Evolutionary conservation across 2,797 vertebrate species (phyloP), one percentile per base, ranked within the genome.

Genomic region (Momotus momota): DNA sequence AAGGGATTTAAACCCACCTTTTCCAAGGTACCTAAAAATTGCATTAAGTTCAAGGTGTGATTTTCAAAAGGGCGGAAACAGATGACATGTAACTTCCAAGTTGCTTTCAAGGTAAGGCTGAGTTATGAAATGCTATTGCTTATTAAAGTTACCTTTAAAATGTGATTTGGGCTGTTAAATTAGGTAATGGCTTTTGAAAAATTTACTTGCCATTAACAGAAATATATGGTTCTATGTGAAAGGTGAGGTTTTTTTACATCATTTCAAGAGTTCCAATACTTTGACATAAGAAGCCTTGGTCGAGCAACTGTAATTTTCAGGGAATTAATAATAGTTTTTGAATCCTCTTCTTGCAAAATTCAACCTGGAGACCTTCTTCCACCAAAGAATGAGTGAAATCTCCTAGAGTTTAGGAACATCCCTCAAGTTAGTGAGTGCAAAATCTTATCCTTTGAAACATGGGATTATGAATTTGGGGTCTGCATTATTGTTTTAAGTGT

Each of bases 31-130:
- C 33, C 62, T 91, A 89, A 84, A 92, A 31, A 92, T 61, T 91
- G 33, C 23, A 74, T 77, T 87, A 91, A 86, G 71, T 73, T 22
- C 20, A 84, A 80, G 61, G 81, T 46, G 41, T 85, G 88, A 80
- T 86, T 90, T 91, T 90, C 60, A 87, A 92, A 96, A 87, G 64
- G 57, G 64, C 64, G 88, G 73, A 91, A 96, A 71, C 52, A 93
- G 65, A 70, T 51, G 65, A 81, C 58, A 45, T 54, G 69, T 81
- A 67, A 58, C 81, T 89, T 91, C 81, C 61, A 71, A 73, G 71
- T 31, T 92, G n/a, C 61, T 87, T 92, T 92, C 89, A 92, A 94
- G 83, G 55, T 60, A 70, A 90, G 27, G 21, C 45, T 82, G 46
- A 92, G 48, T 83, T 93, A 88, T 86, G 78, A 91, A 83, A 92